A percentile compares a stretch with the other conserved stretches of the same genome.
These are phyloP conservation scores for Syndactyla subalaris DNA, from an alignment of 2,797 vertebrate genomes.

Conservation along the genomic window DNA sequence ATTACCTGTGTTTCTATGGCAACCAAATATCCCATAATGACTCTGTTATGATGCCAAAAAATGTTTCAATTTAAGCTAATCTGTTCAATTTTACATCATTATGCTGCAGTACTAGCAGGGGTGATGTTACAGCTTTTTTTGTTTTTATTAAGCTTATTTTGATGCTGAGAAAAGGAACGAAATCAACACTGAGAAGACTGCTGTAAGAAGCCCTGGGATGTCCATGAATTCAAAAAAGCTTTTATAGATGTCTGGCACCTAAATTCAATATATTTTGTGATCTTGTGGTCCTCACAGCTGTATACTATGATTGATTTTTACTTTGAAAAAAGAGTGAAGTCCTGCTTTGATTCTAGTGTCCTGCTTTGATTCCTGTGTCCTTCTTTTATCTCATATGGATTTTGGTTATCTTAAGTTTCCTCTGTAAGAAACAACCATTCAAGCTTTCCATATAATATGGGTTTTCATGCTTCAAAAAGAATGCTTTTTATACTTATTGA, in stretches of 20 bases:
- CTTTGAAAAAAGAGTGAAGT: slow-evolving; percentile 23
- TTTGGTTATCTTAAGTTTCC: neutral
- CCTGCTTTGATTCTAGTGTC: slow-evolving; percentile 25
- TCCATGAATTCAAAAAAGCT: neutral
- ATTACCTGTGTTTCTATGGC: slow-evolving; percentile 41
- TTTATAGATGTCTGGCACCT: slow-evolving; percentile 7
- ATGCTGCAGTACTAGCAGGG: neutral
- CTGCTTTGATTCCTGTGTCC: slow-evolving; percentile 26
- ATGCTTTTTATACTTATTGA: neutral
- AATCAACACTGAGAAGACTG: neutral
- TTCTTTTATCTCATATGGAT: neutral
- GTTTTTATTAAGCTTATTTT: neutral
- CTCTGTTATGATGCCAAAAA: slow-evolving; percentile 25
- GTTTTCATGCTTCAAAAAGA: neutral
- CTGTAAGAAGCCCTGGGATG: neutral
- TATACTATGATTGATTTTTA: neutral
- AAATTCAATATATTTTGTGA: neutral
- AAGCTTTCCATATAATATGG: neutral
- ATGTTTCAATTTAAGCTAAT: slow-evolving; percentile 48
- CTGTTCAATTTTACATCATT: slow-evolving; percentile 38
- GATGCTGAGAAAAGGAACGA: neutral
- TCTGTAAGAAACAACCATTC: neutral
- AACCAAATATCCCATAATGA: slow-evolving; percentile 48
- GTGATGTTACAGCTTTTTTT: neutral
- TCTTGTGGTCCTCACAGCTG: neutral